Conservation (phyloP, 2,797 vertebrate genomes). For the Gymnothorax javanicus region DNA sequence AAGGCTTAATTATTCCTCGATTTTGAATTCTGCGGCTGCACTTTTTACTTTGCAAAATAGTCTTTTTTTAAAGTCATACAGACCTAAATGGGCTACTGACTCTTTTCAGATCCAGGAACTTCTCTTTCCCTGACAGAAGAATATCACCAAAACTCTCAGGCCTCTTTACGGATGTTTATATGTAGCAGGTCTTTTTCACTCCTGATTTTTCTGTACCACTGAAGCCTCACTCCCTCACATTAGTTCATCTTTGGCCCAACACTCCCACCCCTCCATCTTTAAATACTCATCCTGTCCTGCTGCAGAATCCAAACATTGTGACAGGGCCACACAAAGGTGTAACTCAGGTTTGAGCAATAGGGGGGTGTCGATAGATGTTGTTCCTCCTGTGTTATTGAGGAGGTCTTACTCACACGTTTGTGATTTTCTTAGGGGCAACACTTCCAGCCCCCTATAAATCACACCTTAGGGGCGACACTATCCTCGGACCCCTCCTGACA, state of each 20-base stretch:
- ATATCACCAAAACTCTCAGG: neutral
- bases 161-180: neutral
- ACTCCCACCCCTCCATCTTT: neutral
- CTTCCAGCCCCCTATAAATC: too few species aligned
- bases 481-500: neutral
- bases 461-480: neutral
- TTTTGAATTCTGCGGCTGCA: conserved; percentile 3
- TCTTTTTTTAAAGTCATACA: neutral
- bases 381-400: too few species aligned
- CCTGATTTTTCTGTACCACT: neutral
- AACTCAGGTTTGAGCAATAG: too few species aligned
- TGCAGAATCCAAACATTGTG: neutral
- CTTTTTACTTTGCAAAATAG: too few species aligned
- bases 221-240: conserved; percentile 11
- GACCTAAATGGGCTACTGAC: neutral
- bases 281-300: too few species aligned
- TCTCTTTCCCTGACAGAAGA: neutral
- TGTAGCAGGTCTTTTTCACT: neutral
- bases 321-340: neutral
- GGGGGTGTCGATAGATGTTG: too few species aligned
- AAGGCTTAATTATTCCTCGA: conserved; percentile 7
- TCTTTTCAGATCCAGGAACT: neutral
- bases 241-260: conserved; percentile 10
- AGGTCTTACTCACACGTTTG: too few species aligned
- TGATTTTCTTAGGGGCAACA: too few species aligned